Conservation (phyloP, 2,113 vertebrate species). For the Macroglossus sobrinus region DNA sequence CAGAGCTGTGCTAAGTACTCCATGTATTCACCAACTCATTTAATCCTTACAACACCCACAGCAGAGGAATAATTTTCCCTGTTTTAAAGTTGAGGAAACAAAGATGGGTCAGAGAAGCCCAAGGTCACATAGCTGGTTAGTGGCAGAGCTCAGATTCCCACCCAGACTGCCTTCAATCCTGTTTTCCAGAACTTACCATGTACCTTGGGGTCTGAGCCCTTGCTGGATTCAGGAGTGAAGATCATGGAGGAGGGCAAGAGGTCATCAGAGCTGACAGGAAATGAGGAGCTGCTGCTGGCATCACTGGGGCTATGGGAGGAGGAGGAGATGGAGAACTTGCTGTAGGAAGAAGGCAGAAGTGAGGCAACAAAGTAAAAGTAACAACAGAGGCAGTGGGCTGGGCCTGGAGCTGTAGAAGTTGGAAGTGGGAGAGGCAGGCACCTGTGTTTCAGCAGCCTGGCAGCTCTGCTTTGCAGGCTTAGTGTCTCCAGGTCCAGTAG, state of each 20-base stretch:
- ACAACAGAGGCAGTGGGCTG: background rate
- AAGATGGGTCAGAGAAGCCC: background rate
- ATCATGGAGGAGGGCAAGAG: conserved; percentile 78
- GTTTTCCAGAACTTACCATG: conserved; percentile 37
- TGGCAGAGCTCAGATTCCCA: background rate
- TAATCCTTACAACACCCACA: background rate
- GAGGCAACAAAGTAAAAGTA: background rate
- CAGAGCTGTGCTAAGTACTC: background rate
- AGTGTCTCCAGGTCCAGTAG: conserved; percentile 83
- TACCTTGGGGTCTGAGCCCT: conserved; percentile 63
- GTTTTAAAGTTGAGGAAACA: background rate
- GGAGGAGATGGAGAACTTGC: conserved; percentile 75
- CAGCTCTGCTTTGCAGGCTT: conserved; percentile 86
- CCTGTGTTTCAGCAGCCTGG: conserved; percentile 85
- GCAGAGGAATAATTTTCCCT: background rate
- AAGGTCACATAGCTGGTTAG: background rate
- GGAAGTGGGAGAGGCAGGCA: background rate
- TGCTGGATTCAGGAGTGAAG: conserved; percentile 67
- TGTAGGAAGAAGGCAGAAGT: conserved; percentile 57
- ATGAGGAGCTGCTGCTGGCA: conserved; percentile 72
- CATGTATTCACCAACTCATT: background rate
- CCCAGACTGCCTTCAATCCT: background rate
- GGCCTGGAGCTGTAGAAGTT: rapidly evolving
- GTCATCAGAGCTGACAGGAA: conserved; percentile 82
- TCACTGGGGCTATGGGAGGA: conserved; percentile 28